Evolutionary conservation across 2,888 invertebrate genomes (phyloP), one percentile per base, ranked within the genome.

Genomic region (Cyclophora albipunctata): DNA sequence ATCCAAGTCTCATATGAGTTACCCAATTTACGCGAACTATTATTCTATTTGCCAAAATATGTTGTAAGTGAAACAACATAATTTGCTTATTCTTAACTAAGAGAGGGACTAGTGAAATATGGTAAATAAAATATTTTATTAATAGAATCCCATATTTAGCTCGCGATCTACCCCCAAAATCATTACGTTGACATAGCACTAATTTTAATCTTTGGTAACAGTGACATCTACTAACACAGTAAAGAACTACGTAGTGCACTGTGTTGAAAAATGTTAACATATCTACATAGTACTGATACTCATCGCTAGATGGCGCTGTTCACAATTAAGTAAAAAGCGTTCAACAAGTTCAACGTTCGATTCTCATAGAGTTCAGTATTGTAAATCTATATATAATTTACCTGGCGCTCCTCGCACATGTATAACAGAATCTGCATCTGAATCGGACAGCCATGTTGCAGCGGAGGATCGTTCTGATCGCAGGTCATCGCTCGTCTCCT

Each of bases 401-500:
- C 86, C 87, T 67, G 73, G 78, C 51, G 69, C 69, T 52, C 90
- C 82, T 62, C 91, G 91, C 58, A 93, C 91, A 69, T 92, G 91
- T 61, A 95, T 95, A 53, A 95, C 95, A 57, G 94, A 95, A 63
- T 94, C 95, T 49, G 94, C 93, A 73, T 95, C 95, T 43, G 95
- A 95, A 81, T 95, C 95, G 44, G 92, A 88, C 49, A 91, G 81
- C 91, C 91, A 91, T 64, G 90, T 90, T 64, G 91, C 90, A 48
- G 90, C 89, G 43, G 91, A 90, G 54, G 92, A 92, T 54, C 93
- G 92, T 73, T 94, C 94, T 54, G 93, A 93, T 57, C 92, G 91
- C 62, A 94, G 84, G 72, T 96, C 96, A 84, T 96, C 96, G 63
- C 95, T 95, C 20, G 96, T 96, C 82, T 96, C 96, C 82, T 96